Conservation (phyloP, 2,113 vertebrate species). For the Cynocephalus volans region DNA sequence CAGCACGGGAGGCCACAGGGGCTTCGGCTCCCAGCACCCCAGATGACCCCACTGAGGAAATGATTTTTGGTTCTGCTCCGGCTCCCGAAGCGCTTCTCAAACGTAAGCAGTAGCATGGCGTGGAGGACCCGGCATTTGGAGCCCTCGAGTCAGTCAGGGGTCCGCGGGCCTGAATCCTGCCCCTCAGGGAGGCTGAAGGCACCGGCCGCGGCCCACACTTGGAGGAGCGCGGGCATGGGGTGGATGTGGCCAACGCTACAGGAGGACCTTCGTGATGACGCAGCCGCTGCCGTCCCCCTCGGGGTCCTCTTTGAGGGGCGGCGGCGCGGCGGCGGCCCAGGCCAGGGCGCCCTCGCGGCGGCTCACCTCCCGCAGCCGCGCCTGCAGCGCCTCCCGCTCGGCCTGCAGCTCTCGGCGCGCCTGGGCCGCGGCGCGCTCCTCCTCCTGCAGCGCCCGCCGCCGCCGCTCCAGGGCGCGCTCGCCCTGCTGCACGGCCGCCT, state of each 20-base stretch:
- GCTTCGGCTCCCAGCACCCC: too few relatives aligned
- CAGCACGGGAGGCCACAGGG: background rate
- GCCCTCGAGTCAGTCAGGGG: background rate
- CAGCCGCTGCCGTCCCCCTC: background rate
- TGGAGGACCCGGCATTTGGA: background rate
- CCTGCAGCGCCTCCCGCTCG: slow-evolving; percentile 59
- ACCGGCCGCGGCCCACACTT: background rate
- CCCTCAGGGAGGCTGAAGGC: background rate
- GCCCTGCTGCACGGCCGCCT: slow-evolving; percentile 61
- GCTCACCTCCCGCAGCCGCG: slow-evolving; percentile 11
- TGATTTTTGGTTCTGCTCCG: background rate
- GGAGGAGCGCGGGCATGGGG: background rate
- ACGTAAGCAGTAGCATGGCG: background rate
- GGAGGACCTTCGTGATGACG: slow-evolving; percentile 11
- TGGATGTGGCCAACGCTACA: background rate
- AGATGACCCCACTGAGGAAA: background rate
- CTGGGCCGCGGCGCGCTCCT: slow-evolving; percentile 38
- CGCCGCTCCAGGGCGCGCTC: slow-evolving; percentile 72
- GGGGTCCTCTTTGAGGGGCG: slow-evolving; percentile 61
- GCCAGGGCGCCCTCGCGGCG: background rate
- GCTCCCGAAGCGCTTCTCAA: background rate
- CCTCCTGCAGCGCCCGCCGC: slow-evolving; percentile 62
- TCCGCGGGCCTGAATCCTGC: background rate
- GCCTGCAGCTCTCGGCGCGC: slow-evolving; percentile 61
- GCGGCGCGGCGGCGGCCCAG: fast-evolving